Evolutionary conservation across 2,797 vertebrate genomes (phyloP).

Genomic region (Falco berigora): DNA sequence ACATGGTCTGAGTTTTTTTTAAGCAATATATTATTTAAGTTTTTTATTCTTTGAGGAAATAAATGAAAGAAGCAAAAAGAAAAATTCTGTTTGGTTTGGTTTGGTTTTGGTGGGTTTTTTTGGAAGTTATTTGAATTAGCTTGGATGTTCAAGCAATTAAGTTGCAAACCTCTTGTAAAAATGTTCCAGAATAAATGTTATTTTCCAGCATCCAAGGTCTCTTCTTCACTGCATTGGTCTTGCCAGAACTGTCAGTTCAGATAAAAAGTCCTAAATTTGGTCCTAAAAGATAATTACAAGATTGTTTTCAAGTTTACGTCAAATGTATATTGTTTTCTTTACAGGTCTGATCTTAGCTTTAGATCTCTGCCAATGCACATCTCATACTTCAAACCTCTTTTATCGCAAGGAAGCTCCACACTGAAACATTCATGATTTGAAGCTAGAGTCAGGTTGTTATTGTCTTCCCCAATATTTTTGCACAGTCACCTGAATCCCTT

Average conservation of each 20-base stretch:
- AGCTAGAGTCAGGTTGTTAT: neutral
- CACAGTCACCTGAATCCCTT: neutral
- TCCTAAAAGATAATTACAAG: neutral
- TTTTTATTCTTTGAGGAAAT: neutral
- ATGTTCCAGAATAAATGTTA: neutral
- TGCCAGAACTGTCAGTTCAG: neutral
- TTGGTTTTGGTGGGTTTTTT: neutral
- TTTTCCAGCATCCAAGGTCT: neutral
- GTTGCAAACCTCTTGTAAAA: neutral
- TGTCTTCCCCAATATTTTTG: neutral
- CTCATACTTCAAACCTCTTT: neutral
- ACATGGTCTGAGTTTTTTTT: neutral
- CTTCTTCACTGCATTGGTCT: neutral
- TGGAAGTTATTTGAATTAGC: neutral
- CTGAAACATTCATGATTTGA: neutral
- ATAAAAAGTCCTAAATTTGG: neutral
- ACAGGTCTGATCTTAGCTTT: neutral
- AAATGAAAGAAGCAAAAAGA: neutral
- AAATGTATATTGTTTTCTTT: neutral
- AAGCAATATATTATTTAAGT: neutral
- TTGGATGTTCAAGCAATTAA: neutral
- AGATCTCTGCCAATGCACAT: neutral
- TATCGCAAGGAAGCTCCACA: neutral
- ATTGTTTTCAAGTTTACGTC: neutral
- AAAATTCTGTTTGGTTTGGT: neutral